Evolutionary conservation across 2,113 vertebrate species (phyloP).

Genomic region (Eptesicus fuscus): DNA sequence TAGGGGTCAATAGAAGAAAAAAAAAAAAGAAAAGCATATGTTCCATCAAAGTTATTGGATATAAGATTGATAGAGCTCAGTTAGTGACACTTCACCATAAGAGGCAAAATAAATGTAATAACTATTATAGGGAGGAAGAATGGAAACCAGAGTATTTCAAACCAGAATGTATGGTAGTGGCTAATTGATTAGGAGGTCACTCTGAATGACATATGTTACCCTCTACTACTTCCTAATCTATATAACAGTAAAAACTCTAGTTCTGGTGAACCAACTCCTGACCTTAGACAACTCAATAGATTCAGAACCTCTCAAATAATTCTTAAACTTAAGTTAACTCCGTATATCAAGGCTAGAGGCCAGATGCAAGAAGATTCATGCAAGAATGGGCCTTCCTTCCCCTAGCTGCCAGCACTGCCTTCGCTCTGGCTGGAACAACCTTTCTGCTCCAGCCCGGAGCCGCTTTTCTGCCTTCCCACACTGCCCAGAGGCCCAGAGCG

Average conservation of each 20-base stretch:
- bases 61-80: neutral
- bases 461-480: too few relatives aligned
- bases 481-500: too few relatives aligned
- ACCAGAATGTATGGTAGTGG: neutral
- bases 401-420: too few relatives aligned
- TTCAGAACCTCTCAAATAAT: neutral
- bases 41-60: neutral
- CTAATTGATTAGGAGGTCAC: neutral
- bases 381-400: too few relatives aligned
- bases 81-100: neutral
- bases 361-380: too few relatives aligned
- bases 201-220: neutral
- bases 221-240: neutral
- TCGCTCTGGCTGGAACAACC: too few relatives aligned
- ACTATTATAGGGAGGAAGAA: neutral
- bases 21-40: neutral
- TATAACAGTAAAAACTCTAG: neutral
- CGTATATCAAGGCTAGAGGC: neutral
- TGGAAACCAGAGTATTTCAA: neutral
- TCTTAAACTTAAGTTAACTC: neutral
- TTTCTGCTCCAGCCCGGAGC: too few relatives aligned
- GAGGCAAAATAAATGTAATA: neutral
- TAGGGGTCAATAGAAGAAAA: too few relatives aligned
- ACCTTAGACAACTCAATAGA: neutral
- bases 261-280: neutral